Base-by-base conservation (phyloP, 2,797 vertebrate species). In the Mycteria americana region DNA sequence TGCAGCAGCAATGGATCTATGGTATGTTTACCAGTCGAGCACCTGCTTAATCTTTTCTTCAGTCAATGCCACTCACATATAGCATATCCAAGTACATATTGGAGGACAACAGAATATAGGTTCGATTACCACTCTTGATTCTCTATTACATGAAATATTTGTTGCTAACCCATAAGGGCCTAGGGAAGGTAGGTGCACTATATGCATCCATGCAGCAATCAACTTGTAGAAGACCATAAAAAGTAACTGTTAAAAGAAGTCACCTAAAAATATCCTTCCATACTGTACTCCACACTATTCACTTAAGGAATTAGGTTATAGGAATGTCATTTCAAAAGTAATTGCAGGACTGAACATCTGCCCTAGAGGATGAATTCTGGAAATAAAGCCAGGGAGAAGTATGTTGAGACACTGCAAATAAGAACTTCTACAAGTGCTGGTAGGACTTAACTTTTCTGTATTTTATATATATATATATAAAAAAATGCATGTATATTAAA, bases 1-100 rank as follows among this genome's bases (percentile, higher is more conserved):
- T 43, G 39, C 3, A 93, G 54, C 43, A 85, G 43, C 59, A 60
- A 13, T 4, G 3, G 33, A 54, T 53, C 65, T 76, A 30, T 0
- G 0, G n/a, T 18, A 30, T 25, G 17, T 53, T 74, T 41, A 79
- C 10, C 51, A 45, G 25, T 11, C 0, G 0, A 39, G 50, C 21
- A 54, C 19, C 35, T 65, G 46, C 59, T 57, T 67, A 28, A 59
- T 59, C 59, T 50, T 81, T 70, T 23, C 50, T 74, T 87, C 64
- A 85, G 21, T 37, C 56, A 46, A 31, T 65, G 27, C 22, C 50
- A 77, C 28, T 7, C 39, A 33, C 23, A 60, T 57, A 73, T 3
- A 73, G 39, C 37, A 25, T 16, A 30, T 43, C 75, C 51, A 85
- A 73, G 51, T 23, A 19, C 28, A 45, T 22, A 39, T 0, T 50